phyloP scores from a whole-genome alignment of 1,140 invertebrate species.

The Platyscapa corneri region DNA sequence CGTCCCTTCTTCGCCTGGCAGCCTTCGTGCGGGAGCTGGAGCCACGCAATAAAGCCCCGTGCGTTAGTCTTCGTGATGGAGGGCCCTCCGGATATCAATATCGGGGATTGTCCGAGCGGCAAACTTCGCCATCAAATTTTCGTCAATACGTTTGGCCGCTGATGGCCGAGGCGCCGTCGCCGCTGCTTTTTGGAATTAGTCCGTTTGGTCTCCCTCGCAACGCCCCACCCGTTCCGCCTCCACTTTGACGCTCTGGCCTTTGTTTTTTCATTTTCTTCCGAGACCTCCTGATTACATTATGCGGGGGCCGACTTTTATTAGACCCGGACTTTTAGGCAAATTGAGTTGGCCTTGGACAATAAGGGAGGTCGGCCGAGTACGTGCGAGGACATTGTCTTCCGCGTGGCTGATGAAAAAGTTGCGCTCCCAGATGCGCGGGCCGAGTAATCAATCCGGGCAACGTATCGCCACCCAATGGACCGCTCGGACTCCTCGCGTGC shows the following conservation, averaged over 20 bases:
- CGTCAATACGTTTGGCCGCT: slow-evolving; percentile 54
- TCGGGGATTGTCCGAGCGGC: slow-evolving; percentile 60
- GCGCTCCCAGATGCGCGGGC: no score
- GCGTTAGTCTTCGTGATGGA: slow-evolving; percentile 51
- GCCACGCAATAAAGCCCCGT: background rate
- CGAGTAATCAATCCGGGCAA: no score
- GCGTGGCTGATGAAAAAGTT: no score
- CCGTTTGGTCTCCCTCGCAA: background rate
- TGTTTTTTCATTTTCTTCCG: slow-evolving; percentile 8
- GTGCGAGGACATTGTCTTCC: no score
- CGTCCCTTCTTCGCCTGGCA: no score
- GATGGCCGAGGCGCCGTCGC: background rate
- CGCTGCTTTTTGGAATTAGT: background rate
- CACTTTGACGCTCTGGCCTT: background rate
- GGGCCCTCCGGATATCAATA: slow-evolving; percentile 63
- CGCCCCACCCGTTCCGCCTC: background rate
- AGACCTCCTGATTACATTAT: slow-evolving; percentile 24
- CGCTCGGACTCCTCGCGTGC: no score
- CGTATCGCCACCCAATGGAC: no score
- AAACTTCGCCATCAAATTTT: slow-evolving; percentile 61
- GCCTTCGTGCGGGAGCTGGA: background rate
- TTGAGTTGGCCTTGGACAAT: background rate
- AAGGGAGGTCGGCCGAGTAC: background rate
- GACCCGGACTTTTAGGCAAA: background rate
- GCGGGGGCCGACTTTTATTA: background rate